Conservation (phyloP, 1,140 invertebrate genomes). For the Ylistrum balloti region DNA sequence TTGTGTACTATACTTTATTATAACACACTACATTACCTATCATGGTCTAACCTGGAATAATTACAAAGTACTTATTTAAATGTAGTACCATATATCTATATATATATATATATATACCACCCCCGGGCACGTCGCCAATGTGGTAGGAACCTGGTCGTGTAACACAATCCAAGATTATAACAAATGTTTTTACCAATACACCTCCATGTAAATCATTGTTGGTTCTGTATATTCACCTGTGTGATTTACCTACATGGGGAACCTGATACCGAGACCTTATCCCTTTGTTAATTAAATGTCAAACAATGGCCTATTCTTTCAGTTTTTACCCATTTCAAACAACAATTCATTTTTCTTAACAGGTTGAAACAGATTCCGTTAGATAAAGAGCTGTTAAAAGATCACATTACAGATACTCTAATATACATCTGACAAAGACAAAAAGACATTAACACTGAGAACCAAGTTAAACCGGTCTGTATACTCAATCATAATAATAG, state of each 20-base stretch:
- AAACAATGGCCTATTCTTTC: conserved; percentile 25
- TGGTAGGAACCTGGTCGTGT: background rate
- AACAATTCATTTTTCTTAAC: conserved; percentile 18
- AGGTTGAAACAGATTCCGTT: background rate
- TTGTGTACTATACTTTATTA: too few species aligned
- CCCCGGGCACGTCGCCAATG: background rate
- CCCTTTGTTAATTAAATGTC: conserved; percentile 5
- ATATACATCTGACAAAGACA: background rate
- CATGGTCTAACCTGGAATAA: background rate
- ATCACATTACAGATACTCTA: background rate
- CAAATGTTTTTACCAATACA: background rate
- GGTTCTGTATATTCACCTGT: background rate
- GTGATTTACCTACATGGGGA: background rate
- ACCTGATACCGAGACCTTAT: background rate
- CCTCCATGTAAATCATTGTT: background rate
- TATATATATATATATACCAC: background rate
- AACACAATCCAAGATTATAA: background rate
- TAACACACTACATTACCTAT: background rate
- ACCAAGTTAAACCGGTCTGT: too few species aligned
- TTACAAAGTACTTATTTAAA: background rate
- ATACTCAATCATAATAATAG: too few species aligned
- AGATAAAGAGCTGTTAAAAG: conserved; percentile 18
- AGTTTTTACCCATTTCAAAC: background rate
- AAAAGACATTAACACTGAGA: background rate
- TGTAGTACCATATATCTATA: background rate